Evolutionary conservation across 2,797 vertebrate species (phyloP).

Genomic region (Muscicapa striata): DNA sequence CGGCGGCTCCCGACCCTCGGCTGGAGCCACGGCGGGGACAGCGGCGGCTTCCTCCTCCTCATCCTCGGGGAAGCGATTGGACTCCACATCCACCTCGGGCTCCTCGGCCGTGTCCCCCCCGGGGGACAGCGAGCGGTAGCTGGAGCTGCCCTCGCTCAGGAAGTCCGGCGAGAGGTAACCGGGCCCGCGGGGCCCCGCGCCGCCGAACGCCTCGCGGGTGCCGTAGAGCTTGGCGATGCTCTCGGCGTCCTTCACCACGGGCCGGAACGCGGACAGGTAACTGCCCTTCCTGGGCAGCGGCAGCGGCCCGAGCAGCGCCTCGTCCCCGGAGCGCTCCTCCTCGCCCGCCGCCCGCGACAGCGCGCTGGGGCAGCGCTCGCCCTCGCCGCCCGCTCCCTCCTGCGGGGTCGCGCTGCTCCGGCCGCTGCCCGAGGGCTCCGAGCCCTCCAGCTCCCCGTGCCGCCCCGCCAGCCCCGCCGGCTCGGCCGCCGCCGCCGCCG

Average conservation of each 20-base stretch:
- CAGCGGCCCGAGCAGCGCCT: conserved; percentile 68
- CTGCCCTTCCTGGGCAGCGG: conserved; percentile 82
- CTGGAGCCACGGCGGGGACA: not conserved
- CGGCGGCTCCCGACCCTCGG: conserved; percentile 11
- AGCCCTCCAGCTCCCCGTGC: conserved; percentile 12
- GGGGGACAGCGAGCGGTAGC: conserved; percentile 91
- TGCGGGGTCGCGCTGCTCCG: conserved; percentile 57
- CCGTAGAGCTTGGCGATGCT: conserved; percentile 96
- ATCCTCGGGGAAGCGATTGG: conserved; percentile 87
- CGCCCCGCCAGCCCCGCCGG: not conserved
- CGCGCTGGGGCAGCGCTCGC: conserved; percentile 53
- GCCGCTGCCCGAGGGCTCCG: conserved; percentile 52
- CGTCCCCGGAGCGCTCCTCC: conserved; percentile 75
- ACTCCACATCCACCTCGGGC: conserved; percentile 94
- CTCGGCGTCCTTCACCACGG: conserved; percentile 93
- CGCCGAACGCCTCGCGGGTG: conserved; percentile 85
- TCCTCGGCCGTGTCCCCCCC: conserved; percentile 91
- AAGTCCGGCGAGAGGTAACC: conserved; percentile 93
- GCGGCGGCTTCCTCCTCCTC: conserved; percentile 75
- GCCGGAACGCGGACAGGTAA: conserved; percentile 94
- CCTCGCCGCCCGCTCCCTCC: conserved; percentile 48
- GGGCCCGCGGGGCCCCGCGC: conserved; percentile 37
- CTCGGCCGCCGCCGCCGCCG: conserved; percentile 32
- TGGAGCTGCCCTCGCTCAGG: conserved; percentile 91
- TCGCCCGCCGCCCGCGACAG: conserved; percentile 60